Base-by-base conservation (phyloP, 1,140 invertebrate genomes). In the Chironomus striatipennis region DNA sequence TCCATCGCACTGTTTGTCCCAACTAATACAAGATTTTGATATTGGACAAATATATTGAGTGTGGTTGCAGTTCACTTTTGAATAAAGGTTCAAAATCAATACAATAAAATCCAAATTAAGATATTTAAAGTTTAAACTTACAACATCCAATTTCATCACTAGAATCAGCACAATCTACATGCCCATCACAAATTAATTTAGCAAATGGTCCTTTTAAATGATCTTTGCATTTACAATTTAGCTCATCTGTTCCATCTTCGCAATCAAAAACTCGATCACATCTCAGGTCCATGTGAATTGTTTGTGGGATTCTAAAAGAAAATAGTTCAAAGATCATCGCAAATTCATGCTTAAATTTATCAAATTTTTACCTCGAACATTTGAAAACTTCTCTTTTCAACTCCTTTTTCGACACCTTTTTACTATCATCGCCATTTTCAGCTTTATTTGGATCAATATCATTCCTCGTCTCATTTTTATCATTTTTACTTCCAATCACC, bases 211-310 rank as follows among this genome's bases (percentile, higher is more conserved):
- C 76, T 65, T 79, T 82, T 1, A 94, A 81, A 79, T 87, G 88
- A 77, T 94, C 91, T 70, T 81, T 84, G 80, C 93, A 95, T 0
- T 83, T 87, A 78, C 93, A 96, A 76, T 87, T 81, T 1, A 83
- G 76, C 83, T 95, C 93, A 81, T 96, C 93, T 0, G 88, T 90
- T 15, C 88, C 89, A 82, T 96, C 93, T 79, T 92, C 89, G 81
- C 93, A 95, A 78, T 95, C 92, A 17, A 86, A 79, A 64, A 86
- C 82, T 21, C 85, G 85, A 80, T 96, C 85, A 79, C 93, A 96
- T 73, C 86, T 86, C 76, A 86, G 83, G 9, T 78, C 75, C 1
- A 84, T 79, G 0, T 87, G 82, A 24, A 94, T 86, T 12, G 79
- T 84, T 83, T 93, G 91, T 1, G 82, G 77, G 73, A 91, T 86